A percentile compares a stretch with the other conserved stretches of the same genome.
Evolutionary conservation across 2,888 invertebrate genomes (phyloP).

Genomic region (Stenolophus ochropezus): DNA sequence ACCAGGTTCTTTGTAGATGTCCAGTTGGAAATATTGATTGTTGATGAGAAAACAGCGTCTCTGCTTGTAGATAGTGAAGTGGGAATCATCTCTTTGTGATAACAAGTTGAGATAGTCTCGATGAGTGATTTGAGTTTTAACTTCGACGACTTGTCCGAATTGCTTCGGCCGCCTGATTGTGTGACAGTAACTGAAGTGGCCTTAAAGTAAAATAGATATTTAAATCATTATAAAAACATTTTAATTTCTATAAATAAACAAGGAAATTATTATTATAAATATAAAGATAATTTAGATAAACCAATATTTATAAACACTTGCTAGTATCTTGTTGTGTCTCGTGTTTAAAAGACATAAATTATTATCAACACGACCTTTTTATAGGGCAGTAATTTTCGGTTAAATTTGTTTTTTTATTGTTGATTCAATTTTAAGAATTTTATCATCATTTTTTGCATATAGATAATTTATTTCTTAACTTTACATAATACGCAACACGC

Average conservation of each 20-base stretch:
- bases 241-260: not conserved
- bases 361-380: conserved; percentile 4
- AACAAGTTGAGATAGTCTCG: conserved; percentile 93
- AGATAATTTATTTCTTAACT: too few relatives aligned
- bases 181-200: conserved; percentile 92
- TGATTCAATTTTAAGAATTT: not conserved
- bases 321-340: not conserved
- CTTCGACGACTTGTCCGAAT: conserved; percentile 94
- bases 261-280: conserved; percentile 14
- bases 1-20: conserved; percentile 93
- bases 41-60: conserved; percentile 96
- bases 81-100: conserved; percentile 93
- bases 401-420: not conserved
- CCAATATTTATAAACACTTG: conserved; percentile 7
- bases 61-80: conserved; percentile 95
- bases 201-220: conserved; percentile 70
- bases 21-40: conserved; percentile 98
- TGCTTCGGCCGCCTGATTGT: conserved; percentile 91
- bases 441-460: too few relatives aligned
- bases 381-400: not conserved
- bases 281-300: not conserved
- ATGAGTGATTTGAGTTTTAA: conserved; percentile 93
- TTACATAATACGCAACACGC: too few relatives aligned
- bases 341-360: not conserved
- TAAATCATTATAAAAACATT: not conserved